phyloP scores from a whole-genome alignment of 2,888 invertebrate genomes.

The Xanthorhoe designata region DNA sequence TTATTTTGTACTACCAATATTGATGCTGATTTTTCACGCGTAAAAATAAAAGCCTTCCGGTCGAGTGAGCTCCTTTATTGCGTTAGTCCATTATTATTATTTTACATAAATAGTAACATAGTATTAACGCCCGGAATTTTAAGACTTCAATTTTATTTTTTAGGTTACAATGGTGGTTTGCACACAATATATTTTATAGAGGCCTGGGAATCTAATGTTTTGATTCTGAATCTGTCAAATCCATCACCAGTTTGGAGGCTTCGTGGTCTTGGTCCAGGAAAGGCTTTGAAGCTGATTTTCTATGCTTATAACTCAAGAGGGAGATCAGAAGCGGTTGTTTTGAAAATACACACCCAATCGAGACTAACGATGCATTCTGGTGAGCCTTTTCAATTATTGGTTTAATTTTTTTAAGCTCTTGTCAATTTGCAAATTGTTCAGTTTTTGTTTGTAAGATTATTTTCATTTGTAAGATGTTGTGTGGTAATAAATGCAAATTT shows the following conservation, averaged over 20 bases:
- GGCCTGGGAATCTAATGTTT: conserved; percentile 86
- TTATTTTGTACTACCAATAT: no score
- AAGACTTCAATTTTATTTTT: not conserved
- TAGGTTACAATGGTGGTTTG: conserved; percentile 92
- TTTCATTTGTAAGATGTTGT: no score
- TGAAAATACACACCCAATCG: conserved; percentile 73
- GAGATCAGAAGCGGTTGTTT: conserved; percentile 88
- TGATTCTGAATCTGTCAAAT: conserved; percentile 89
- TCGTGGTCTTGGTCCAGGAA: conserved; percentile 91
- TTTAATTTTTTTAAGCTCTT: not conserved
- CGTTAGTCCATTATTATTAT: no score
- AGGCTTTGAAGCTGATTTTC: conserved; percentile 90
- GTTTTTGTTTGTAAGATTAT: no score
- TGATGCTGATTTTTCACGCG: no score
- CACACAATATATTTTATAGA: conserved; percentile 90
- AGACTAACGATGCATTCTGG: conserved; percentile 74
- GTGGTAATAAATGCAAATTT: no score
- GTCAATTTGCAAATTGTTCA: no score
- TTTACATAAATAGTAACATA: no score
- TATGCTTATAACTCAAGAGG: conserved; percentile 95
- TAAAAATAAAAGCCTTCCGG: no score
- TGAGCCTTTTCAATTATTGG: conserved; percentile 38
- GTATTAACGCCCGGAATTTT: no score
- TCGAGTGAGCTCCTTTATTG: no score
- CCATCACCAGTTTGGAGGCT: conserved; percentile 91